These are phyloP conservation scores for Oryzias dopingdopingensis DNA, from an alignment of 2,797 vertebrate species.

Conservation along the genomic window DNA sequence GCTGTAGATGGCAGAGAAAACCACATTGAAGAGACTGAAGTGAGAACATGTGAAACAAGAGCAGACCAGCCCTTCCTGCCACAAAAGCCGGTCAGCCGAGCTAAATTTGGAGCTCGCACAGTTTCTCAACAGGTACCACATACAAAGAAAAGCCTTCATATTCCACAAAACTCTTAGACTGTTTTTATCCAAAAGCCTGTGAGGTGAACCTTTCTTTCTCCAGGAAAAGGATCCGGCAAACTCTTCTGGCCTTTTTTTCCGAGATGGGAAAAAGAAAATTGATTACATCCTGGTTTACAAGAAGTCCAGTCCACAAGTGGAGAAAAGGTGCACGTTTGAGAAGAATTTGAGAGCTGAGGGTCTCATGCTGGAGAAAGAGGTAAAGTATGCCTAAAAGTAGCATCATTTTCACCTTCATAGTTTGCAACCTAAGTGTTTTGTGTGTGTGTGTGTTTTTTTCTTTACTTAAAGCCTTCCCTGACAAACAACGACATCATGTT, in stretches of 20 bases:
- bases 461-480: conserved; percentile 84
- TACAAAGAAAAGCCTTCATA: conserved; percentile 1
- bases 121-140: conserved; percentile 83
- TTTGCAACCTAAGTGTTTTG: background rate
- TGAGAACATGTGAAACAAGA: conserved; percentile 81
- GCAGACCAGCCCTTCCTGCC: conserved; percentile 86
- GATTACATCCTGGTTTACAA: conserved; percentile 99
- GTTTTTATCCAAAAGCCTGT: conserved; percentile 3
- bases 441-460: conserved; percentile 1
- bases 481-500: conserved; percentile 98
- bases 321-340: conserved; percentile 96
- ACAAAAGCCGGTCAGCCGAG: conserved; percentile 80
- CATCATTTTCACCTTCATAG: no score
- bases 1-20: conserved; percentile 81
- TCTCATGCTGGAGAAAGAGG: conserved; percentile 97
- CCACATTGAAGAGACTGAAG: conserved; percentile 87
- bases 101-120: conserved; percentile 80
- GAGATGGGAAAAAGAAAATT: conserved; percentile 94
- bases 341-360: conserved; percentile 96
- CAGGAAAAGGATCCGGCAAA: conserved; percentile 76
- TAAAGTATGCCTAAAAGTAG: conserved; percentile 36
- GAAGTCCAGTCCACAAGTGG: conserved; percentile 93
- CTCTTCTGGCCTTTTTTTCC: conserved; percentile 88
- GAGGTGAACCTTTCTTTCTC: conserved; percentile 15
- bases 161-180: conserved; percentile 1